Conservation (phyloP, 2,888 invertebrate genomes). For the Cheilosia soror region DNA sequence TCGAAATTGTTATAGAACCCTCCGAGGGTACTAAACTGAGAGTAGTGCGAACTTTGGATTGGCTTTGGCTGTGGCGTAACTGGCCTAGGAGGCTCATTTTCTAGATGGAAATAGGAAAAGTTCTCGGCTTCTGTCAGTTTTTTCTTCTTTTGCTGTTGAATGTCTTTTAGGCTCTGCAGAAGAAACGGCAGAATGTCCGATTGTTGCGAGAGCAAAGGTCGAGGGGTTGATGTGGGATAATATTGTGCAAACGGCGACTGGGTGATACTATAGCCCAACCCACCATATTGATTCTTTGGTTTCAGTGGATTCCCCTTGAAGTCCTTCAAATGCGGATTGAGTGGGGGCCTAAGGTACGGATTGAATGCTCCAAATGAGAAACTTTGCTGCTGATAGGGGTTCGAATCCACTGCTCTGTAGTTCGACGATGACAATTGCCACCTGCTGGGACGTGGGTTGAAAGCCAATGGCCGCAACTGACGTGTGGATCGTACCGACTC, state of each 20-base stretch:
- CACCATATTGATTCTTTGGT: conserved; percentile 79
- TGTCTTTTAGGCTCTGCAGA: conserved; percentile 80
- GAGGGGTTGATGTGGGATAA: conserved; percentile 67
- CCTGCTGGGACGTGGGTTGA: conserved; percentile 72
- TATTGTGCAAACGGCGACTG: conserved; percentile 42
- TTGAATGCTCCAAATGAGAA: conserved; percentile 80
- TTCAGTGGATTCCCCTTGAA: conserved; percentile 63
- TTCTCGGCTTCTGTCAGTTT: conserved; percentile 79
- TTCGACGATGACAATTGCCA: conserved; percentile 77
- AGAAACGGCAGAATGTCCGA: conserved; percentile 80
- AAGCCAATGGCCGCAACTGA: conserved; percentile 79
- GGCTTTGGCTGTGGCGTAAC: conserved; percentile 49
- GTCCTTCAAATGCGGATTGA: conserved; percentile 73
- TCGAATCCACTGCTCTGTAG: conserved; percentile 80
- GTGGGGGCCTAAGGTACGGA: conserved; percentile 81
- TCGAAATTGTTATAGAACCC: conserved; percentile 85
- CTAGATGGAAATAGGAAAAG: conserved; percentile 84
- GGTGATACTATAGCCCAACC: conserved; percentile 78
- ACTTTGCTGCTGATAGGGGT: conserved; percentile 76
- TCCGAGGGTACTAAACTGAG: conserved; percentile 85
- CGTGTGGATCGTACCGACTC: conserved; percentile 80
- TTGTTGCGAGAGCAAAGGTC: conserved; percentile 76
- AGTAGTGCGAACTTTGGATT: conserved; percentile 83
- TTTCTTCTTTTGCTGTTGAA: conserved; percentile 81
- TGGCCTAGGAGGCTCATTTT: conserved; percentile 77